Conservation (phyloP, 2,888 invertebrate genomes). For the Sabellastarte sp. region DNA sequence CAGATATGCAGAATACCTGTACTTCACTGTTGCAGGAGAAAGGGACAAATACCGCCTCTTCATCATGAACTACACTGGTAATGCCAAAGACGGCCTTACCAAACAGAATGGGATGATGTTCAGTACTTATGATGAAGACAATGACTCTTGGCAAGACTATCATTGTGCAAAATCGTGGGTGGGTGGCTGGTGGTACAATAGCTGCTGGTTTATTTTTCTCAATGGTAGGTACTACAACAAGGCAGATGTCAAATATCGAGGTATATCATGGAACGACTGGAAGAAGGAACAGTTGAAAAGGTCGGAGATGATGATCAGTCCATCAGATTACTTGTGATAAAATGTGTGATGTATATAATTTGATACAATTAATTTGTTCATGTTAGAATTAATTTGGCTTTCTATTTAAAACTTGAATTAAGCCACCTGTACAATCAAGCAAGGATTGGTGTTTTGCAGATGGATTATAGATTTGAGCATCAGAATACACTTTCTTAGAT, state of each 20-base stretch:
- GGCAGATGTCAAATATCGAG: slow-evolving; percentile 44
- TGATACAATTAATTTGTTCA: no score
- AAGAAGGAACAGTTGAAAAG: slow-evolving; percentile 52
- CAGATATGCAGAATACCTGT: slow-evolving; percentile 48
- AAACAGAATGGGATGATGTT: slow-evolving; percentile 90
- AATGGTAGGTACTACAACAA: slow-evolving; percentile 79
- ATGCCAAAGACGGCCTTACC: slow-evolving; percentile 84
- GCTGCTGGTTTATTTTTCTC: slow-evolving; percentile 90
- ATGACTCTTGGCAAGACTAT: slow-evolving; percentile 75
- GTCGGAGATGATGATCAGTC: slow-evolving; percentile 58
- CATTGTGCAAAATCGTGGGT: slow-evolving; percentile 88
- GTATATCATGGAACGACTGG: slow-evolving; percentile 57
- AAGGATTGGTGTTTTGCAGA: no score
- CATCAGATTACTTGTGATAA: slow-evolving; percentile 18
- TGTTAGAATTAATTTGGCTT: no score
- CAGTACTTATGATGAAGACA: slow-evolving; percentile 83
- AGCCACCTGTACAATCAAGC: no score
- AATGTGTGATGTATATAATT: no score
- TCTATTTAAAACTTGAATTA: no score
- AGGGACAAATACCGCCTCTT: slow-evolving; percentile 49
- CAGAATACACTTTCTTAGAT: no score
- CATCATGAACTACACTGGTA: slow-evolving; percentile 62
- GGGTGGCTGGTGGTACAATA: slow-evolving; percentile 96
- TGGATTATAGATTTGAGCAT: no score
- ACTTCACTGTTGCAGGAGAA: slow-evolving; percentile 51